A percentile compares a stretch with the other conserved stretches of the same genome.
These are phyloP conservation scores for Luscinia luscinia DNA, from an alignment of 2,797 vertebrate genomes.

Conservation along the genomic window DNA sequence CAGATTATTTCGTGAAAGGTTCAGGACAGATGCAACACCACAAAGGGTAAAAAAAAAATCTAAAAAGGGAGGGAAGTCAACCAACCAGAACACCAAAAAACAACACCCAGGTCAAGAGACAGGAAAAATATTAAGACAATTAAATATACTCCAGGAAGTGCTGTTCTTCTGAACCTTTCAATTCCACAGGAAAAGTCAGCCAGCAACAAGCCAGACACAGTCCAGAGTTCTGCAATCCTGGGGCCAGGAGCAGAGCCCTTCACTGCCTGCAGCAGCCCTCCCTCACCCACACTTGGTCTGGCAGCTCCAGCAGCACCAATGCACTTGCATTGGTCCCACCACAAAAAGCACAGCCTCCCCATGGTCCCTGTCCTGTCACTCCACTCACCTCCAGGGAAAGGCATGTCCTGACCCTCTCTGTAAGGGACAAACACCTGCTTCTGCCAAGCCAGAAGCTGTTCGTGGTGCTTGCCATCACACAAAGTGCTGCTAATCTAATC, in stretches of 20 bases:
- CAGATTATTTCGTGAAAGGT: neutral
- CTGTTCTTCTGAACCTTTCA: neutral
- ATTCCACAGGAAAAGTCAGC: neutral
- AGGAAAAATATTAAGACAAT: neutral
- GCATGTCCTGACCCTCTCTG: neutral
- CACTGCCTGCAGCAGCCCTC: neutral
- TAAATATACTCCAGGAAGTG: neutral
- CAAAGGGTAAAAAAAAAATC: neutral
- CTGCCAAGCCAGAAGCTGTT: neutral
- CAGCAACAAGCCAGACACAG: neutral
- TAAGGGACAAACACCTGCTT: neutral
- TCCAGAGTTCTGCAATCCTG: neutral
- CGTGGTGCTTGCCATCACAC: rapidly evolving
- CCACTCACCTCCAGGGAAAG: neutral
- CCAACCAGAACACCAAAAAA: neutral
- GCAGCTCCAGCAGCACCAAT: rapidly evolving
- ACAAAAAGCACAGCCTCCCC: neutral
- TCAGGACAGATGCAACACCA: neutral
- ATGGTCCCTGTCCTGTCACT: neutral
- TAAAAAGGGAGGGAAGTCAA: neutral
- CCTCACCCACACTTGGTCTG: rapidly evolving
- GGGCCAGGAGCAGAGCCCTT: neutral
- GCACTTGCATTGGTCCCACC: rapidly evolving
- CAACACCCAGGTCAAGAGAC: neutral
- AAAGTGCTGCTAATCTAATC: neutral